A percentile compares a stretch with the other conserved stretches of the same genome.
Evolutionary conservation across 1,140 invertebrate species (phyloP).

Genomic region (Magallana gigas): DNA sequence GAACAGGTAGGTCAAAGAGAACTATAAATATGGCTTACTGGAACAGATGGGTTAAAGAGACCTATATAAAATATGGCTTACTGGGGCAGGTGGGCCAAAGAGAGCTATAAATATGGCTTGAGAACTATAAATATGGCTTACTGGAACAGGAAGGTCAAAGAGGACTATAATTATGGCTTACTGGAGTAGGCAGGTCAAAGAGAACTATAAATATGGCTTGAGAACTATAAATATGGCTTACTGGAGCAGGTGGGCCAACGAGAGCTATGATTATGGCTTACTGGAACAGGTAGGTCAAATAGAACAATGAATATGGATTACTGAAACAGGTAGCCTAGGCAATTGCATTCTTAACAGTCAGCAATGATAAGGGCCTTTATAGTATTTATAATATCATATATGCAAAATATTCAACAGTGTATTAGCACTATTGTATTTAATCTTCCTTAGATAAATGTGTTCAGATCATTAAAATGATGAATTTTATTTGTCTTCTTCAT

Average conservation of each 20-base stretch:
- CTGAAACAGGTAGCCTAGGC: constrained; percentile 71
- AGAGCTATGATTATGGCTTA: constrained; percentile 76
- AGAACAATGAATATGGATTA: constrained; percentile 76
- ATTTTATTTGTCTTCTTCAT: too few species aligned
- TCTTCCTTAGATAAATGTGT: too few species aligned
- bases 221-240: constrained; percentile 76
- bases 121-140: constrained; percentile 76
- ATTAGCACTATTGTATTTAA: too few species aligned
- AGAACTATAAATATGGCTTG: constrained; percentile 77
- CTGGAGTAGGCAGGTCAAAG: constrained; percentile 74
- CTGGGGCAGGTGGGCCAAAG: constrained; percentile 74
- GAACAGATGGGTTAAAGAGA: constrained; percentile 75
- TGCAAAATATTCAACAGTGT: too few species aligned
- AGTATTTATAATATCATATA: too few species aligned
- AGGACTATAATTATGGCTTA: constrained; percentile 76
- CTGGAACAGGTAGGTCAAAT: constrained; percentile 74
- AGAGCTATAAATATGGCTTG: constrained; percentile 77
- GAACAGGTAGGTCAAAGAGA: constrained; percentile 75
- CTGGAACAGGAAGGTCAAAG: constrained; percentile 74
- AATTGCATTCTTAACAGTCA: too few species aligned
- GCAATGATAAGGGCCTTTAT: too few species aligned
- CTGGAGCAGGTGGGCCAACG: constrained; percentile 74
- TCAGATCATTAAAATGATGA: too few species aligned
- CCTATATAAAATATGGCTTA: constrained; percentile 76
- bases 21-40: constrained; percentile 76